Conservation (phyloP, 2,113 vertebrate genomes). For the Hippolais icterina region DNA sequence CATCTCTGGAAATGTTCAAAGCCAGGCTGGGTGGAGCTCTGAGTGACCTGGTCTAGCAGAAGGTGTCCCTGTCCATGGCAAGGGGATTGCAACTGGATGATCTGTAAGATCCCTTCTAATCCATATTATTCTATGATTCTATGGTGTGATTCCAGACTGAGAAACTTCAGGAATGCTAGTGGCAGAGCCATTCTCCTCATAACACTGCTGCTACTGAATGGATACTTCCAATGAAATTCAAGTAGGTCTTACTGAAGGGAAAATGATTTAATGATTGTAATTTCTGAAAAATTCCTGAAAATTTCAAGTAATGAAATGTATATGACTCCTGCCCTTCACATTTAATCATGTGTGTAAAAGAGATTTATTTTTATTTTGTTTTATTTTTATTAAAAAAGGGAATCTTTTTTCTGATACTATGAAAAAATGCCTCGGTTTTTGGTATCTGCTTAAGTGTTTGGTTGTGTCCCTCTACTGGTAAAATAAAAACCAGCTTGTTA, state of each 20-base stretch:
- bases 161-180: not conserved
- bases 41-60: not conserved
- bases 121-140: not conserved
- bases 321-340: not conserved
- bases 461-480: not conserved
- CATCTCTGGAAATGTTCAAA: not conserved
- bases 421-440: not conserved
- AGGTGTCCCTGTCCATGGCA: not conserved
- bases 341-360: not conserved
- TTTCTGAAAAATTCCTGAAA: not conserved
- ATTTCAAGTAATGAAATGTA: not conserved
- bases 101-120: not conserved
- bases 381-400: not conserved
- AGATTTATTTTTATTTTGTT: not conserved
- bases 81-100: not conserved
- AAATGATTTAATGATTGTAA: rapidly evolving
- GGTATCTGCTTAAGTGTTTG: not conserved
- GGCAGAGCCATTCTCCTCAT: rapidly evolving
- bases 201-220: not conserved
- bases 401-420: not conserved
- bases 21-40: not conserved
- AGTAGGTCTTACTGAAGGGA: not conserved
- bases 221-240: not conserved
- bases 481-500: not conserved
- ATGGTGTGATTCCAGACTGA: not conserved